Evolutionary conservation across 2,113 vertebrate species (phyloP).

Genomic region (Tetrax tetrax): DNA sequence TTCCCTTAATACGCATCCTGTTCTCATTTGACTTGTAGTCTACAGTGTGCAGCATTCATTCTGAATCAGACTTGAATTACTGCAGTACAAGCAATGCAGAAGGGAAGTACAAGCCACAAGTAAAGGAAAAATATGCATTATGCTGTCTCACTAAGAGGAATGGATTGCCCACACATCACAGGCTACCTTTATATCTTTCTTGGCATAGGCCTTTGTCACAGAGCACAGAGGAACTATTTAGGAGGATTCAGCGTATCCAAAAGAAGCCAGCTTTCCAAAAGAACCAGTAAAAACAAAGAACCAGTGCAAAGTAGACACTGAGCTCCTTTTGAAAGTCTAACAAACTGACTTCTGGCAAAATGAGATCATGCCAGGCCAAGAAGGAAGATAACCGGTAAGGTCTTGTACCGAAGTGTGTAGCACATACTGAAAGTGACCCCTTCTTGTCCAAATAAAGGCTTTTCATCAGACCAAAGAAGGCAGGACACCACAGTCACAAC

Average conservation of each 20-base stretch:
- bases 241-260: background rate
- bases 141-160: constrained; percentile 29
- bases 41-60: constrained; percentile 51
- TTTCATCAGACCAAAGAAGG: background rate
- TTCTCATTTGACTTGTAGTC: constrained; percentile 38
- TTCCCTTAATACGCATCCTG: constrained; percentile 11
- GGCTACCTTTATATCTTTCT: constrained; percentile 60
- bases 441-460: background rate
- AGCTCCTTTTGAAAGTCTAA: background rate
- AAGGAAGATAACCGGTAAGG: background rate
- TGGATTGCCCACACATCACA: constrained; percentile 45
- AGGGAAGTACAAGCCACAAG: constrained; percentile 54
- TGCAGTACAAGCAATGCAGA: constrained; percentile 37
- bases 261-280: background rate
- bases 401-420: background rate
- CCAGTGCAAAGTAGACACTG: background rate
- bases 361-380: background rate
- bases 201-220: constrained; percentile 39
- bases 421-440: background rate
- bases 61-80: constrained; percentile 51
- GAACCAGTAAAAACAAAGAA: constrained; percentile 16
- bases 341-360: background rate
- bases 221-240: constrained; percentile 43
- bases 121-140: constrained; percentile 52
- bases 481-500: background rate